Evolutionary conservation across 2,113 vertebrate species (phyloP), one percentile per base, ranked within the genome.

Genomic region (Labrus mixtus): DNA sequence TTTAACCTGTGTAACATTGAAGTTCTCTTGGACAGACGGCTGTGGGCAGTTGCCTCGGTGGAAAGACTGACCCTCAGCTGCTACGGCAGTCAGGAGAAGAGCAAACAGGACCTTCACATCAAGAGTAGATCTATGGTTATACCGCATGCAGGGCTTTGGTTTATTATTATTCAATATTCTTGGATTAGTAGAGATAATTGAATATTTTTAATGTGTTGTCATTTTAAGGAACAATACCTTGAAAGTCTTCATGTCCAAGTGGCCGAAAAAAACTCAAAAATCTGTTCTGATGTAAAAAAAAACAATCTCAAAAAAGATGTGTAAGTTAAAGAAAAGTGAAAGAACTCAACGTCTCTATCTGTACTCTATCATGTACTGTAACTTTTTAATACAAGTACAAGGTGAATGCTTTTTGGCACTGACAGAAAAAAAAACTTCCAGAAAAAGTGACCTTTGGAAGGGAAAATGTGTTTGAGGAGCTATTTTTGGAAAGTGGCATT

Each of bases 1-100:
- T n/a, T n/a, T n/a, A 54, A 90, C 87, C 72, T 85, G 50, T 16
- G 59, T 53, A 15, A 86, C 6, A 0, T 85, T 79, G 53, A 91
- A 91, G 55, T 90, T 33, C 19, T 73, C 63, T 20, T 90, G 89
- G 8, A 86, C 68, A 1, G 72, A 3, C 0, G 81, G 79, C 8
- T 13, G 25, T 0, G 81, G 84, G 13, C 87, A 89, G 0, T 2
- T 13, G 0, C 81, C 82, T 0, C 9, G 0, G 37, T 85, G 81
- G 58, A 87, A 74, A 29, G 84, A 79, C 79, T 90, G 89, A 45
- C 10, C n/a, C 0, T 77, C 36, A 25, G 23, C 53, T 12, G 65
- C 22, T 0, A 19, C 33, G 7, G 79, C 65, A 12, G 66, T 54
- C 60, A 86, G 29, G 13, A 78, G 43, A 1, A 87, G 3, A 0